These are phyloP conservation scores for Argentina silus DNA, from an alignment of 2,797 vertebrate genomes.

Conservation along the genomic window DNA sequence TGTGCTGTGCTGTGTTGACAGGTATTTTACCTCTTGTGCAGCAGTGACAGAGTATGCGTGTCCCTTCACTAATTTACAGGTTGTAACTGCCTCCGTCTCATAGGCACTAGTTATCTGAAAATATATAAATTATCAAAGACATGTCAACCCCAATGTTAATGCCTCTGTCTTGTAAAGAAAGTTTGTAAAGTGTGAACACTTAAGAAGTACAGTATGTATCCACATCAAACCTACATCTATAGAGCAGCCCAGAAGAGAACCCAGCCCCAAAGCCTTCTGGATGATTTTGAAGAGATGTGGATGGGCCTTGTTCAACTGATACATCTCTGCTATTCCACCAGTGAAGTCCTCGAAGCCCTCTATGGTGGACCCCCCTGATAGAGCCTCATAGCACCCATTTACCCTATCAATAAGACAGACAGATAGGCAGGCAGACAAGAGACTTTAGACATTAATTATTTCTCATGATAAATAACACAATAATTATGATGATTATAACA, in stretches of 20 bases:
- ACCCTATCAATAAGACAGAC: conserved; percentile 67
- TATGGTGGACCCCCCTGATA: conserved; percentile 83
- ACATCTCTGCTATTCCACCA: conserved; percentile 89
- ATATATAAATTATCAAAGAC: not conserved
- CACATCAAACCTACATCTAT: conserved; percentile 72
- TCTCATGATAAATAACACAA: too few species aligned
- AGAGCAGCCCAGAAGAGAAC: conserved; percentile 88
- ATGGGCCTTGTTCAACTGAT: conserved; percentile 76
- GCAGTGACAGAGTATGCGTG: conserved; percentile 83
- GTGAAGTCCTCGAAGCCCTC: conserved; percentile 95
- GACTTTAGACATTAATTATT: too few species aligned
- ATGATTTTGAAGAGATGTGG: conserved; percentile 82
- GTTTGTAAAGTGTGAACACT: not conserved
- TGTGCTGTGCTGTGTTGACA: not conserved
- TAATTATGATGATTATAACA: too few species aligned
- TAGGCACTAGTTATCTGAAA: conserved; percentile 71
- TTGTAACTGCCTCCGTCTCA: conserved; percentile 74
- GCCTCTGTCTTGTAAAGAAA: not conserved
- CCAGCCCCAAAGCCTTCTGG: conserved; percentile 77
- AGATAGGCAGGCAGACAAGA: not conserved
- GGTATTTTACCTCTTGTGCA: conserved; percentile 66
- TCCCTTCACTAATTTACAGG: conserved; percentile 79
- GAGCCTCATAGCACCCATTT: conserved; percentile 86
- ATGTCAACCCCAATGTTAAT: not conserved
- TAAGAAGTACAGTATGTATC: not conserved